These are phyloP conservation scores for Rhinichthys osculus DNA, from an alignment of 2,797 vertebrate genomes.

Conservation along the genomic window DNA sequence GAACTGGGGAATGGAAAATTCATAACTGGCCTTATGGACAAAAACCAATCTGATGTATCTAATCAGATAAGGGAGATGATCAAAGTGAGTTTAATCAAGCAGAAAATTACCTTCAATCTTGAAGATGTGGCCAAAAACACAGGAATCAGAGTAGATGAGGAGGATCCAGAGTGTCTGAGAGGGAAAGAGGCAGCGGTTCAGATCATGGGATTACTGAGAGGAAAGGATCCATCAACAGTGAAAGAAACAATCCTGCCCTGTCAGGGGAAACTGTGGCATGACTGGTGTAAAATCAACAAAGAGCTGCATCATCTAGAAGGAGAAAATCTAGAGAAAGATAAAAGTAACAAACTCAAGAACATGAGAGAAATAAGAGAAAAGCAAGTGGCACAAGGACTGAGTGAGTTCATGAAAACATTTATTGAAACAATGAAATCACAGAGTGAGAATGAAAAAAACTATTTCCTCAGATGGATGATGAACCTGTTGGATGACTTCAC, in stretches of 20 bases:
- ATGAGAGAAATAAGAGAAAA: conserved; percentile 57
- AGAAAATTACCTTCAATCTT: conserved; percentile 35
- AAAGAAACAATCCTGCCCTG: conserved; percentile 72
- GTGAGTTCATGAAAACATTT: rapidly evolving
- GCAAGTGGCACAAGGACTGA: rapidly evolving
- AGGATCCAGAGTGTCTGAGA: conserved; percentile 51
- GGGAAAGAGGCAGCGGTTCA: conserved; percentile 53
- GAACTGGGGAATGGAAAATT: background rate
- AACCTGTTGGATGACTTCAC: conserved; percentile 59
- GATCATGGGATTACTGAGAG: conserved; percentile 57
- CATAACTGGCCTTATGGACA: rapidly evolving
- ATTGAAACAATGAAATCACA: conserved; percentile 53
- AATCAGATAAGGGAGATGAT: background rate
- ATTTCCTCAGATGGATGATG: background rate
- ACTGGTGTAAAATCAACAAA: background rate
- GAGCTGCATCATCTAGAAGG: background rate
- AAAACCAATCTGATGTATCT: background rate
- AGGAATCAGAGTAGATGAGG: conserved; percentile 5
- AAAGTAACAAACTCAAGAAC: conserved; percentile 59
- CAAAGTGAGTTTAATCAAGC: rapidly evolving
- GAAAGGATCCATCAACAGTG: conserved; percentile 48
- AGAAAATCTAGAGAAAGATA: conserved; percentile 66
- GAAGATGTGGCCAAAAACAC: background rate
- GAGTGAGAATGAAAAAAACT: background rate
- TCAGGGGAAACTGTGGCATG: conserved; percentile 71